phyloP scores from a whole-genome alignment of 2,888 invertebrate species.

The Polydrusus tereticollis region DNA sequence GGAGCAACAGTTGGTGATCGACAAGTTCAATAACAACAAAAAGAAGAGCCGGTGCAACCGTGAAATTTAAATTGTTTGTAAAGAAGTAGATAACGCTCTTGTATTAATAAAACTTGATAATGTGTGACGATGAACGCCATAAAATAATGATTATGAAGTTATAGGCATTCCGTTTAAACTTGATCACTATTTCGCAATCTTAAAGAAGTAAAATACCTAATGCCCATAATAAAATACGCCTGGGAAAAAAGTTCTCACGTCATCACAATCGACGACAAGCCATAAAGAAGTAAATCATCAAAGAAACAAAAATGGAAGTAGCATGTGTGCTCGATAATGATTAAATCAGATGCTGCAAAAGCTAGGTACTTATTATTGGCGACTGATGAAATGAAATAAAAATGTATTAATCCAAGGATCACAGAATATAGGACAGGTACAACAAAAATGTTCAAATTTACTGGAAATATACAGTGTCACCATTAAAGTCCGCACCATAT shows the following conservation, averaged over 20 bases:
- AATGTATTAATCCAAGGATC: too few relatives aligned
- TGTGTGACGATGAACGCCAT: too few relatives aligned
- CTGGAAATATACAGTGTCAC: too few relatives aligned
- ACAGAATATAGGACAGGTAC: too few relatives aligned
- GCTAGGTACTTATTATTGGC: conserved; percentile 1
- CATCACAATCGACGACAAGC: background rate
- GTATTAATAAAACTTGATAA: too few relatives aligned
- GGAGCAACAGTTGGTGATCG: conserved; percentile 39
- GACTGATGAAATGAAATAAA: background rate
- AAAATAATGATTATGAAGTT: too few relatives aligned
- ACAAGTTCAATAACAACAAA: conserved; percentile 38
- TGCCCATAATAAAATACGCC: background rate
- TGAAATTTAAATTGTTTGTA: conserved; percentile 15
- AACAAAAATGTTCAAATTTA: too few relatives aligned
- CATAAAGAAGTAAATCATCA: conserved; percentile 17
- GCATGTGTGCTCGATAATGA: conserved; percentile 27
- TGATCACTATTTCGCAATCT: background rate
- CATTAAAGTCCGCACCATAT: too few relatives aligned
- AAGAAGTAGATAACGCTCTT: background rate
- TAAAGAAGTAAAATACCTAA: background rate
- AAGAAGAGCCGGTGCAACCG: conserved; percentile 8
- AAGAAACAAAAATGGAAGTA: conserved; percentile 26
- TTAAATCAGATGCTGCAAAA: conserved; percentile 19
- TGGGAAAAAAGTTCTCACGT: background rate
- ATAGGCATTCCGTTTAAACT: too few relatives aligned